Evolutionary conservation across 2,113 vertebrate genomes (phyloP).

Genomic region (Corythoichthys intestinalis): DNA sequence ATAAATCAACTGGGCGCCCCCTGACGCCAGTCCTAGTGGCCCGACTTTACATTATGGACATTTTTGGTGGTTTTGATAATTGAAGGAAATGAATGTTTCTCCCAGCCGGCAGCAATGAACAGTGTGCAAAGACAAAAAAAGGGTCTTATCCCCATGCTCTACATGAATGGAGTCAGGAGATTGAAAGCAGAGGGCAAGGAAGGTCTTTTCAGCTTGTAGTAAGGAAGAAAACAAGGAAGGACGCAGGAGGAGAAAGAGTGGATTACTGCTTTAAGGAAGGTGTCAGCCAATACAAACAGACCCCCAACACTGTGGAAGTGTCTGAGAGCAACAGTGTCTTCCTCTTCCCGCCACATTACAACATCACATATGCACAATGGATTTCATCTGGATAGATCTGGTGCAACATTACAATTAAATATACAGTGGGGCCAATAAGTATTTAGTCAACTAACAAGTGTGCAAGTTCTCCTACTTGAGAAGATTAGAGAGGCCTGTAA

Average conservation of each 20-base stretch:
- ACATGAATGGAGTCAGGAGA: background rate
- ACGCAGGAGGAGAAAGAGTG: constrained; percentile 56
- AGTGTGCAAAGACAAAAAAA: constrained; percentile 25
- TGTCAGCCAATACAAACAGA: constrained; percentile 67
- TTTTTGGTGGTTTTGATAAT: constrained; percentile 65
- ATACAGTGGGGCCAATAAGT: too few relatives aligned
- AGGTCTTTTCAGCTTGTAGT: background rate
- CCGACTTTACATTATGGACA: constrained; percentile 61
- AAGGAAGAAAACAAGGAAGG: constrained; percentile 4
- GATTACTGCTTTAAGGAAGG: constrained; percentile 66
- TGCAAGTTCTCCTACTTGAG: too few relatives aligned
- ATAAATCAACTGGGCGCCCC: constrained; percentile 60
- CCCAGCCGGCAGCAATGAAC: constrained; percentile 14
- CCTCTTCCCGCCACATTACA: constrained; percentile 16
- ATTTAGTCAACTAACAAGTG: too few relatives aligned
- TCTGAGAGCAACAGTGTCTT: constrained; percentile 48
- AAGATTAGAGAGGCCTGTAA: too few relatives aligned
- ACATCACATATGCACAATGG: background rate
- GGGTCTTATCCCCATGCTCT: background rate
- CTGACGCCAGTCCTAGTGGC: constrained; percentile 50
- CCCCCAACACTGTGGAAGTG: constrained; percentile 42
- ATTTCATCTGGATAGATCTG: too few relatives aligned
- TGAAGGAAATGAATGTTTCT: constrained; percentile 64
- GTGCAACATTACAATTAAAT: too few relatives aligned
- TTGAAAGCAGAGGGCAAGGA: background rate